These are phyloP conservation scores for Conger conger DNA, from an alignment of 2,113 vertebrate genomes.

Conservation along the genomic window DNA sequence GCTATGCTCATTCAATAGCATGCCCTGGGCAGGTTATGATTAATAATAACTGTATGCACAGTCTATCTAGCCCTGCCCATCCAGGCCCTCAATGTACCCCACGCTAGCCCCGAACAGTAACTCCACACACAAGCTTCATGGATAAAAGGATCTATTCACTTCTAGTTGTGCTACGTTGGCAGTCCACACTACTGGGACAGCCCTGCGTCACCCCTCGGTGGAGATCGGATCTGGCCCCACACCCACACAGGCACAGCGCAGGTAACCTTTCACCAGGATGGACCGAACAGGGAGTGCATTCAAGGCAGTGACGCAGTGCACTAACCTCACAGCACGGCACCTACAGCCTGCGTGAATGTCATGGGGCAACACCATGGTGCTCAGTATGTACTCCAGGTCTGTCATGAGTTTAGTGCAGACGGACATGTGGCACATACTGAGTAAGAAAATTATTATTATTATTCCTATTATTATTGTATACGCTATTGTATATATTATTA, in stretches of 20 bases:
- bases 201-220: neutral
- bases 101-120: neutral
- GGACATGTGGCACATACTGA: neutral
- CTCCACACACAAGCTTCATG: neutral
- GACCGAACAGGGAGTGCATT: neutral
- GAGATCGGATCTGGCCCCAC: neutral
- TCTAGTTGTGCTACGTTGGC: neutral
- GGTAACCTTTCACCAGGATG: neutral
- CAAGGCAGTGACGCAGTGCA: neutral
- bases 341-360: too few relatives aligned
- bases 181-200: neutral
- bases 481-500: too few relatives aligned
- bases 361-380: too few relatives aligned
- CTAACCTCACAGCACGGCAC: neutral
- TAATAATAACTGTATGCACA: neutral
- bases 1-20: slow-evolving; percentile 46
- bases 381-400: too few relatives aligned
- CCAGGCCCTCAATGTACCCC: neutral
- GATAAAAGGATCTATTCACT: neutral
- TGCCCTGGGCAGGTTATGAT: slow-evolving; percentile 27
- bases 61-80: neutral
- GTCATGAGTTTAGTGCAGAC: too few relatives aligned
- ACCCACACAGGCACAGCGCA: neutral
- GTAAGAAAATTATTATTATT: neutral
- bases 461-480: too few relatives aligned